Evolutionary conservation across 2,113 vertebrate genomes (phyloP), one percentile per base, ranked within the genome.

Genomic region (Bufo bufo): DNA sequence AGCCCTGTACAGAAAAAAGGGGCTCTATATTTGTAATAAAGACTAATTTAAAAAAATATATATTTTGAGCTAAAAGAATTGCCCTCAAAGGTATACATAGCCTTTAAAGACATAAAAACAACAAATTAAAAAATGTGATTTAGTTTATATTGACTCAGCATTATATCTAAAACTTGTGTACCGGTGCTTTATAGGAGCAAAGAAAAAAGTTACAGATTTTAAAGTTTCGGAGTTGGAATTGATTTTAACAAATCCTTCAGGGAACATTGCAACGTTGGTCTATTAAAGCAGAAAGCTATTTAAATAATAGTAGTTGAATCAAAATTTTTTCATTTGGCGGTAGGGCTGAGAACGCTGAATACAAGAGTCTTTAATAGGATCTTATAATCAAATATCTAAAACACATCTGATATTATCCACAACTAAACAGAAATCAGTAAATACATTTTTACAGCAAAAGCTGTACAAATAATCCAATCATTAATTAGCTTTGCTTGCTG

Each of bases 301-400:
- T 86, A 86, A 86, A 86, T 86, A 86, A 86, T 78, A 86, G 84
- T 45, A 86, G 50, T 86, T 86, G 61, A 86, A 86, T 86, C 20
- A 0, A 20, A 65, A 65, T 47, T 86, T 50, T 86, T 86, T 75
- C 56, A 75, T 86, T 86, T 77, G 13, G 74, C 74, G 75, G 43
- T 61, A 61, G 58, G 65, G 33, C 84, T 63, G 43, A 77, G 74
- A 63, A 63, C 10, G 56, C 80, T 2, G 59, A 82, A 23, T 49
- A 49, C 23, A 65, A 23, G 2, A 45, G 12, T 50, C 20, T 49
- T 82, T 50, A 65, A 47, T 82, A 49, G 23, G 45, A 45, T 82
- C 17, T 82, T 82, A 20, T 82, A 82, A 82, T 82, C 59, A 63
- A 63, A 82, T 82, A 47, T 49, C 61, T 11, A 50, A 65, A 65